Evolutionary conservation across 2,888 invertebrate genomes (phyloP), one percentile per base, ranked within the genome.

Genomic region (Leptinotarsa haldemani): DNA sequence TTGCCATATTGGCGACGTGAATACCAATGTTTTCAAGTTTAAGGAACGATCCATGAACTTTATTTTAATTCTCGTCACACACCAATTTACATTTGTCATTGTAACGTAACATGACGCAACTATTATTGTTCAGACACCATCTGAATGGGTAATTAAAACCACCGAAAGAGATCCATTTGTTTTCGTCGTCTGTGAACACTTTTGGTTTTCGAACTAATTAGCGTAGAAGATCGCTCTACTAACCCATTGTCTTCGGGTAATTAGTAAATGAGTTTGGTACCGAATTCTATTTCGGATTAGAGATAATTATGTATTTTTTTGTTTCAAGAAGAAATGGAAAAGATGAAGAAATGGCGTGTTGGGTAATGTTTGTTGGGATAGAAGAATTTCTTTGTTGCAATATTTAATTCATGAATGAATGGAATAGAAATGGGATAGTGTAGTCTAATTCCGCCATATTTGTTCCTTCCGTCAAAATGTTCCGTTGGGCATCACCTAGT

Each of bases 21-120:
- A 52, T 52, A 52, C 18, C 18, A 52, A 52, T 52, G 7, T 18
- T 52, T 52, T 52, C 52, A 56, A 56, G 56, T 56, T 56, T 22
- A 56, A 56, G 52, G 52, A 52, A 20, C 56, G 2, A 56, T 12
- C 20, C 12, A 20, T 56, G 15, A 20, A 4, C 20, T 20, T 4
- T 7, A 74, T 74, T 64, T 46, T 13, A 40, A 74, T 74, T 74
- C 63, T 52, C 30, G 52, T 74, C 70, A 74, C 74, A 67, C 66
- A 52, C 40, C 50, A 16, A 70, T 65, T 70, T 66, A 66, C 70
- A 64, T 63, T 63, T 67, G 56, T 56, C 56, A 56, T 74, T 61
- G 50, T 52, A 56, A 67, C 63, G 67, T 71, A 64, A 71, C 47
- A 58, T 68, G 67, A 30, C 20, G 67, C 30, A 67, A 67, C 52